Percentiles rank a stretch among this genome's conserved stretches.
These are phyloP conservation scores for Coreoperca whiteheadi DNA, from an alignment of 2,113 vertebrate species.

Conservation along the genomic window DNA sequence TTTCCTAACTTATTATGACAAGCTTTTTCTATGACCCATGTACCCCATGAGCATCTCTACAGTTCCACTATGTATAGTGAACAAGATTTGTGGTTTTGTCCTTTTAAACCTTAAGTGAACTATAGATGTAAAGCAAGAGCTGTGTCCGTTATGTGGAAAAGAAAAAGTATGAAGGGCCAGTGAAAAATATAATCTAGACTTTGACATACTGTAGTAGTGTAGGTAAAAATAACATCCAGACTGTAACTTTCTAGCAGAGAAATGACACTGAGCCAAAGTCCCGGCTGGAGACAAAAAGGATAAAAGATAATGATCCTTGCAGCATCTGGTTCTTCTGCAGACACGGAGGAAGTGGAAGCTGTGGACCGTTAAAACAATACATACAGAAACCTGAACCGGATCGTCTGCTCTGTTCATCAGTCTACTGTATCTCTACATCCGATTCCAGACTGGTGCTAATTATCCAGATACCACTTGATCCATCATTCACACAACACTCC, in stretches of 20 bases:
- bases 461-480: constrained; percentile 25
- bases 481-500: neutral
- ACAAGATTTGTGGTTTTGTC: neutral
- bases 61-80: neutral
- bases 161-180: neutral
- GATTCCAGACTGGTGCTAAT: constrained; percentile 24
- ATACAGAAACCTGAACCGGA: constrained; percentile 37
- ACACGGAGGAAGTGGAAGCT: constrained; percentile 14
- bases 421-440: constrained; percentile 36
- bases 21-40: neutral
- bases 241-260: neutral
- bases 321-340: neutral
- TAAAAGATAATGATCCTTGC: neutral
- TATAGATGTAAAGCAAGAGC: neutral
- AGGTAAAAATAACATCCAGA: neutral
- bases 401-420: constrained; percentile 6
- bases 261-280: neutral
- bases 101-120: neutral
- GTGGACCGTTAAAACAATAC: constrained; percentile 3
- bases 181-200: neutral
- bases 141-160: neutral
- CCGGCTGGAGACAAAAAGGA: neutral
- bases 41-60: neutral
- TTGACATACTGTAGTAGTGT: neutral
- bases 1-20: neutral